phyloP scores from a whole-genome alignment of 2,797 vertebrate genomes.

The Onychomys leucogaster region DNA sequence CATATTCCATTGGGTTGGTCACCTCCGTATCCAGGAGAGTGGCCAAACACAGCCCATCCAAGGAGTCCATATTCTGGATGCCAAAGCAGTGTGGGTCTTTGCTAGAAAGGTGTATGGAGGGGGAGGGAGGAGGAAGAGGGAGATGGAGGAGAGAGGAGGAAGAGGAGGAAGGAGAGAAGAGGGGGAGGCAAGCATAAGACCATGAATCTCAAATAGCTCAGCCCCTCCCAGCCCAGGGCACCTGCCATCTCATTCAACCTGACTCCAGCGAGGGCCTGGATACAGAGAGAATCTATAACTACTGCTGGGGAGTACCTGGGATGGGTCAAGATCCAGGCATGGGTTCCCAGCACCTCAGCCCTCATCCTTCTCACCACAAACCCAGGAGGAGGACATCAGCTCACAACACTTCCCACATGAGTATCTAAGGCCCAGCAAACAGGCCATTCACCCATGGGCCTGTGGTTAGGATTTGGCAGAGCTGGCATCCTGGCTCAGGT shows the following conservation, averaged over 20 bases:
- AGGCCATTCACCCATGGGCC: neutral
- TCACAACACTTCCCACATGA: fast-evolving
- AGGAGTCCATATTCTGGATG: conserved; percentile 84
- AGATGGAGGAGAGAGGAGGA: neutral
- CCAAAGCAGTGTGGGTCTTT: conserved; percentile 88
- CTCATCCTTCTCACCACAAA: neutral
- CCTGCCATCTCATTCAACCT: neutral
- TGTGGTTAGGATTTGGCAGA: neutral
- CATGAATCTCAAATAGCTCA: neutral
- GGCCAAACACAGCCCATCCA: conserved; percentile 89
- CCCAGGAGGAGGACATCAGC: neutral
- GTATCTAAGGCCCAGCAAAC: neutral
- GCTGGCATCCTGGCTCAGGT: fast-evolving
- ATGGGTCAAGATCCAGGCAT: neutral
- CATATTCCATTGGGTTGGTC: conserved; percentile 96
- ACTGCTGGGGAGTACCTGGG: fast-evolving
- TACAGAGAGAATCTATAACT: neutral
- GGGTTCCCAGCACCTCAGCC: fast-evolving
- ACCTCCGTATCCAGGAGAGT: conserved; percentile 91
- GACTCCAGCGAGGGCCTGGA: neutral
- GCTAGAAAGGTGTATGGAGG: conserved; percentile 49
- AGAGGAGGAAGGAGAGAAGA: neutral
- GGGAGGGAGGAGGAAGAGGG: neutral
- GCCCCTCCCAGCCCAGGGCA: neutral
- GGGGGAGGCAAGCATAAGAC: no score